A percentile compares a stretch with the other conserved stretches of the same genome.
Conservation (phyloP, 1,140 invertebrate genomes). For the Drosophila prosaltans region DNA sequence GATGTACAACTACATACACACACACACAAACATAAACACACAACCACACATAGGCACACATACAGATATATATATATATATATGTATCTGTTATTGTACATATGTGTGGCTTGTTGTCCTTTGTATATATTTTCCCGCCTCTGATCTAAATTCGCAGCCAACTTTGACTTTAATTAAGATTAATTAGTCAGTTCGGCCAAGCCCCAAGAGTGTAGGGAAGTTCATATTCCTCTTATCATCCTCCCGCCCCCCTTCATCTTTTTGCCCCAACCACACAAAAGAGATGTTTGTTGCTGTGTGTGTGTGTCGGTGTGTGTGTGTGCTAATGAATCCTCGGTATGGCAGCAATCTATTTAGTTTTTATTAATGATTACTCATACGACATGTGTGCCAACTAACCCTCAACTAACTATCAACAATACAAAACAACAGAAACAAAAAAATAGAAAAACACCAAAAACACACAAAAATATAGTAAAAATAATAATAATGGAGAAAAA, state of each 20-base stretch:
- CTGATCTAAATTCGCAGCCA: constrained; percentile 46
- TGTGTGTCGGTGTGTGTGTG: constrained; percentile 4
- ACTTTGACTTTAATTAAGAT: constrained; percentile 77
- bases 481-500: neutral
- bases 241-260: neutral
- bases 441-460: neutral
- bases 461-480: neutral
- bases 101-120: constrained; percentile 11
- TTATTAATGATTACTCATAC: constrained; percentile 73
- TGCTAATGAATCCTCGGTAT: constrained; percentile 54
- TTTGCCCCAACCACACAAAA: neutral
- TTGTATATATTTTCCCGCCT: constrained; percentile 14
- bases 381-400: constrained; percentile 54
- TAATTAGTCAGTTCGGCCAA: constrained; percentile 60
- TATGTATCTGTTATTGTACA: neutral
- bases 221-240: neutral
- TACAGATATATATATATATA: neutral
- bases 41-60: neutral
- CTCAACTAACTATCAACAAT: constrained; percentile 11
- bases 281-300: neutral
- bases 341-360: constrained; percentile 72
- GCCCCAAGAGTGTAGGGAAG: constrained; percentile 27
- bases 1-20: neutral
- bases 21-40: neutral
- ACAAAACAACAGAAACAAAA: neutral